Evolutionary conservation across 2,888 invertebrate species (phyloP).

Genomic region (Acleris laterana): DNA sequence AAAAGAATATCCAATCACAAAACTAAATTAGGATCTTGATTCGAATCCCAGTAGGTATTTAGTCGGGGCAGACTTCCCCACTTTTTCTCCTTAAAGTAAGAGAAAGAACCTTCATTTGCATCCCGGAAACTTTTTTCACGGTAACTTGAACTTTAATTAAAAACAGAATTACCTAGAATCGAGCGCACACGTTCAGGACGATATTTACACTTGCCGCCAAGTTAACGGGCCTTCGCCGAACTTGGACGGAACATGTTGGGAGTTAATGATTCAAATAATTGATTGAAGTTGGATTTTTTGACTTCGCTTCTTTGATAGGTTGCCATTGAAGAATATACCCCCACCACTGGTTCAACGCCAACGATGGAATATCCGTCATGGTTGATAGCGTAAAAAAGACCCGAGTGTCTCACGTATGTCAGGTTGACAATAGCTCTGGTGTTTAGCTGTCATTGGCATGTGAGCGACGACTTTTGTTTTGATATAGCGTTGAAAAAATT

Average conservation of each 20-base stretch:
- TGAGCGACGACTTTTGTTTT: no score
- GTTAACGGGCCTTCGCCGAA: neutral
- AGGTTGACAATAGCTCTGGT: no score
- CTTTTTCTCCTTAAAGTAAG: conserved; percentile 31
- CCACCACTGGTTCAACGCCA: no score
- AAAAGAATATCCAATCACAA: conserved; percentile 43
- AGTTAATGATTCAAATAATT: neutral
- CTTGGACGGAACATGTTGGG: neutral
- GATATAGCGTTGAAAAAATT: no score
- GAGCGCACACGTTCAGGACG: conserved; percentile 36
- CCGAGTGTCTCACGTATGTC: no score
- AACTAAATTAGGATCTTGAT: conserved; percentile 43
- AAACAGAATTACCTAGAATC: conserved; percentile 58
- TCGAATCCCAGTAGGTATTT: conserved; percentile 45
- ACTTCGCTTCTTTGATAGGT: no score
- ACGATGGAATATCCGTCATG: no score
- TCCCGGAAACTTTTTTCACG: conserved; percentile 70
- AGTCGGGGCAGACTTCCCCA: conserved; percentile 40
- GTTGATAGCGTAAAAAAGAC: no score
- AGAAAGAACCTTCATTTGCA: conserved; percentile 63
- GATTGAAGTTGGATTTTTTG: no score
- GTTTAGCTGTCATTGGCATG: no score
- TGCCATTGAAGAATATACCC: no score
- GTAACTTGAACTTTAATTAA: conserved; percentile 79
- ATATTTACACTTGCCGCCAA: conserved; percentile 45